Evolutionary conservation across 2,888 invertebrate species (phyloP).

Genomic region (Onchidella celtica): DNA sequence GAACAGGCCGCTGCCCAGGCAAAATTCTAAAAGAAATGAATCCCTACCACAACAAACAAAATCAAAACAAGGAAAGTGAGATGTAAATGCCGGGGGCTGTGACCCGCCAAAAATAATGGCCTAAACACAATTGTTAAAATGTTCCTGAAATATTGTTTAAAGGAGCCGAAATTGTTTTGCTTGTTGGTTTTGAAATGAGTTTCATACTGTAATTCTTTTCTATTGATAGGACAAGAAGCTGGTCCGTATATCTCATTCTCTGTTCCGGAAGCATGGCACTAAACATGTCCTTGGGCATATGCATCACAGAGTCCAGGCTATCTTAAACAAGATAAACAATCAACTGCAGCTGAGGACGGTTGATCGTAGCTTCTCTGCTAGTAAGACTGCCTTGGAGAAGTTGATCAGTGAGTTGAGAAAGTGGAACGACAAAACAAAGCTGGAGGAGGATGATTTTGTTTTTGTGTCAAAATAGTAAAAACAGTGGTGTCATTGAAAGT

Average conservation of each 20-base stretch:
- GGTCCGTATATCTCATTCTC: slow-evolving; percentile 61
- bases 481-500: background rate
- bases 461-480: slow-evolving; percentile 15
- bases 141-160: too few relatives aligned
- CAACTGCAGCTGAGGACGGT: slow-evolving; percentile 68
- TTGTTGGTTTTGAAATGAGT: too few relatives aligned
- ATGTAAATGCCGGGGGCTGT: too few relatives aligned
- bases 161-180: too few relatives aligned
- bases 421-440: background rate
- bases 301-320: slow-evolving; percentile 56
- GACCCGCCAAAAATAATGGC: too few relatives aligned
- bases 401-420: slow-evolving; percentile 23
- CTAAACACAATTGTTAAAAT: too few relatives aligned
- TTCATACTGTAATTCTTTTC: too few relatives aligned
- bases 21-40: too few relatives aligned
- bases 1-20: too few relatives aligned
- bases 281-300: slow-evolving; percentile 60
- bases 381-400: slow-evolving; percentile 59
- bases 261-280: slow-evolving; percentile 50
- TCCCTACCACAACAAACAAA: too few relatives aligned
- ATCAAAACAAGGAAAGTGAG: too few relatives aligned
- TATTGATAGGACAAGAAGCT: slow-evolving; percentile 66
- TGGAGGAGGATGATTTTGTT: slow-evolving; percentile 20
- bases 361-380: slow-evolving; percentile 64
- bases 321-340: slow-evolving; percentile 63